phyloP scores from a whole-genome alignment of 2,113 vertebrate species.

The Chamaetylas fuelleborni region DNA sequence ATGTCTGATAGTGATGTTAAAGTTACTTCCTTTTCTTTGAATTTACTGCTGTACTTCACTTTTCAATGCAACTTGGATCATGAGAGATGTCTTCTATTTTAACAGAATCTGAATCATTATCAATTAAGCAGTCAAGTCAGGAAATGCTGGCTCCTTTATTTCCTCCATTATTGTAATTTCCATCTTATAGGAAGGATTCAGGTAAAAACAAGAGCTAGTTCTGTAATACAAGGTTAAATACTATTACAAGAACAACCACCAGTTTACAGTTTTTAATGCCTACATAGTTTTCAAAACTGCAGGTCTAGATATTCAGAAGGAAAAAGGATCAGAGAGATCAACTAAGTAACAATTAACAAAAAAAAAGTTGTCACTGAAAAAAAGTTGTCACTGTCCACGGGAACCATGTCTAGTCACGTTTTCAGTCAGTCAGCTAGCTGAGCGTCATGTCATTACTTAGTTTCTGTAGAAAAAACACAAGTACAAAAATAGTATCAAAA shows the following conservation, averaged over 20 bases:
- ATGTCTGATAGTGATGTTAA: background rate
- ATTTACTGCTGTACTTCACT: background rate
- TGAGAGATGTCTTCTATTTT: background rate
- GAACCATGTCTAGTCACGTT: constrained; percentile 78
- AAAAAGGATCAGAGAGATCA: background rate
- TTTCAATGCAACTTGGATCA: background rate
- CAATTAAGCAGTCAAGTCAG: constrained; percentile 25
- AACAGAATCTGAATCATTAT: background rate
- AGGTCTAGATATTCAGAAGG: constrained; percentile 47
- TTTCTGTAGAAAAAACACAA: constrained; percentile 83
- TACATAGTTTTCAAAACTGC: constrained; percentile 34
- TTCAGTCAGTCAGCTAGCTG: constrained; percentile 76
- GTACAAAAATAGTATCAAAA: constrained; percentile 73
- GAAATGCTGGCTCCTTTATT: constrained; percentile 32
- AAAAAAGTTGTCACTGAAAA: constrained; percentile 35
- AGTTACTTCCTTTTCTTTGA: background rate
- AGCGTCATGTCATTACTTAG: constrained; percentile 78
- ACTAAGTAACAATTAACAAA: constrained; percentile 48
- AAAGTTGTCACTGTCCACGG: constrained; percentile 78
- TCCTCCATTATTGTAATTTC: constrained; percentile 4
- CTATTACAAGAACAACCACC: constrained; percentile 54
- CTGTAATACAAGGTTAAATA: constrained; percentile 57
- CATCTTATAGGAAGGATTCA: constrained; percentile 60
- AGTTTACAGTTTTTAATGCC: constrained; percentile 43
- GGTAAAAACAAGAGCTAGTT: constrained; percentile 59